Evolutionary conservation across 2,113 vertebrate species (phyloP).

Genomic region (Lontra canadensis): DNA sequence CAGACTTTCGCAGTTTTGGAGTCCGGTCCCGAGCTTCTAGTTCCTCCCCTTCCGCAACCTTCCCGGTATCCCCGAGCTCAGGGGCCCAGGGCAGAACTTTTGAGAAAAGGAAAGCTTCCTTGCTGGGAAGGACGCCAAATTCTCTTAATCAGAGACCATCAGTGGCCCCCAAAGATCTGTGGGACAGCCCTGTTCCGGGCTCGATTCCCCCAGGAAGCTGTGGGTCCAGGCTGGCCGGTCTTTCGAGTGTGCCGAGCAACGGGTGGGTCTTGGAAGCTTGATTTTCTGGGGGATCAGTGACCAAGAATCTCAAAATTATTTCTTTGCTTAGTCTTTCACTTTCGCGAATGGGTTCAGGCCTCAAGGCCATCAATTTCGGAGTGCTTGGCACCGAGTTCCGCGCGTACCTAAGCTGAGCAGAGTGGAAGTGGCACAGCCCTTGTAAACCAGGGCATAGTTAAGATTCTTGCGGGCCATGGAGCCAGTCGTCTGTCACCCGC

Average conservation of each 20-base stretch:
- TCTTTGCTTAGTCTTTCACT: background rate
- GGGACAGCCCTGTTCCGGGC: rapidly evolving
- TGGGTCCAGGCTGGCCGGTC: background rate
- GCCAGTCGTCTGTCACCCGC: too few species aligned
- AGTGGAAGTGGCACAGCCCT: background rate
- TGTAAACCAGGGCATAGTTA: background rate
- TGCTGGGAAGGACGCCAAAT: background rate
- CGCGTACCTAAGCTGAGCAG: background rate
- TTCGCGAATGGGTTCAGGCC: background rate
- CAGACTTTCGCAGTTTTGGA: background rate
- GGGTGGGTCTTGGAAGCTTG: background rate
- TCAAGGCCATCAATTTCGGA: background rate
- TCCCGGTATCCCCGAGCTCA: background rate
- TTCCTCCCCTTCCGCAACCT: background rate
- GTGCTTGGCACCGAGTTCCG: background rate
- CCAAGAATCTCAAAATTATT: background rate
- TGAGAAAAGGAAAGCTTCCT: background rate
- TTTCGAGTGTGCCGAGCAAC: background rate
- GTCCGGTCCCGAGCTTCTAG: background rate
- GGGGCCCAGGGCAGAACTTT: background rate
- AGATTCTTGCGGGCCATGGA: background rate
- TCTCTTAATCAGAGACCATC: background rate
- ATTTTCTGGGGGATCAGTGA: background rate
- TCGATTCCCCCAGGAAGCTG: background rate
- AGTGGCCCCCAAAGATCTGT: background rate